Conservation (phyloP, 2,113 vertebrate genomes). For the Oxygymnocypris stewartii region DNA sequence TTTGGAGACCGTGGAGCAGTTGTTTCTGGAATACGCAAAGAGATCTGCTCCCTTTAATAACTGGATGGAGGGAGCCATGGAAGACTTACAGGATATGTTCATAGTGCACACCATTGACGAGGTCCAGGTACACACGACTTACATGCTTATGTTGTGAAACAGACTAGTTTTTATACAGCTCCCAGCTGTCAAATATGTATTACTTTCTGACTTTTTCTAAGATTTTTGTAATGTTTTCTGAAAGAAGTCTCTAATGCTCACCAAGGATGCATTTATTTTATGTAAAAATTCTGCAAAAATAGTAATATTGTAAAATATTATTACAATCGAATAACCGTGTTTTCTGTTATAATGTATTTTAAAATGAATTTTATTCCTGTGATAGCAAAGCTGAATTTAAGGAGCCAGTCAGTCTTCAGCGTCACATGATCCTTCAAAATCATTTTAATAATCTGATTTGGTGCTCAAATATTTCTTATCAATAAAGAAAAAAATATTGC, state of each 20-base stretch:
- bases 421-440: not conserved
- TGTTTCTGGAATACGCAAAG: conserved; percentile 82
- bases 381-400: not conserved
- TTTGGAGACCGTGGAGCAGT: conserved; percentile 80
- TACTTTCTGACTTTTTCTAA: no score
- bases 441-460: not conserved
- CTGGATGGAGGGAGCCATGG: conserved; percentile 83
- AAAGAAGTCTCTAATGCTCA: not conserved
- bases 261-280: not conserved
- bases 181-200: no score
- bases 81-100: conserved; percentile 81
- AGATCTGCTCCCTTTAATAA: conserved; percentile 81
- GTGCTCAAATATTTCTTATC: not conserved
- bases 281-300: not conserved
- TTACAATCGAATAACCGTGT: not conserved
- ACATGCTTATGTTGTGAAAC: not conserved
- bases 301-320: not conserved
- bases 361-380: no score
- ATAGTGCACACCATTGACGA: conserved; percentile 94
- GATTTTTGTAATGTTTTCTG: no score
- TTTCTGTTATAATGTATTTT: not conserved
- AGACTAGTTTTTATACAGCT: not conserved
- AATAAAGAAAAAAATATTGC: not conserved
- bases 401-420: not conserved
- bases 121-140: conserved; percentile 83